Evolutionary conservation across 2,113 vertebrate genomes (phyloP).

Genomic region (Pantherophis guttatus): DNA sequence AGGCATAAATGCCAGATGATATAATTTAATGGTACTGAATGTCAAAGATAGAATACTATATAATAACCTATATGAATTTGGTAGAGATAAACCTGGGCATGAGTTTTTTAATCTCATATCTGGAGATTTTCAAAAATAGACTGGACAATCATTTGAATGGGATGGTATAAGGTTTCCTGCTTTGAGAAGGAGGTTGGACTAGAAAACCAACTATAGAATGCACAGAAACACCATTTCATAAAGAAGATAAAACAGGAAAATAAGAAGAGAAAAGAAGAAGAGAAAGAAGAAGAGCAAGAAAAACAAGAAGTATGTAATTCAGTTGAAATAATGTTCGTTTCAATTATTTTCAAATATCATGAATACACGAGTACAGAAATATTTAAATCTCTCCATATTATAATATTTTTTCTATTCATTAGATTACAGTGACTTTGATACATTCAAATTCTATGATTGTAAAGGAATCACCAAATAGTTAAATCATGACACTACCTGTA

Average conservation of each 20-base stretch:
- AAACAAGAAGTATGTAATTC: neutral
- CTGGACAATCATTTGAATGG: neutral
- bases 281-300: neutral
- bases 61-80: neutral
- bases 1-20: neutral
- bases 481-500: too few relatives aligned
- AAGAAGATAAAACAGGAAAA: neutral
- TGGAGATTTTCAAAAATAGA: neutral
- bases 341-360: too few relatives aligned
- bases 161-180: neutral
- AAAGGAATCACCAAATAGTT: too few relatives aligned
- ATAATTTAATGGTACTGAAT: neutral
- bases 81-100: neutral
- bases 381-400: too few relatives aligned
- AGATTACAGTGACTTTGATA: too few relatives aligned
- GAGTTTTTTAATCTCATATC: neutral
- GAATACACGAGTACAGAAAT: too few relatives aligned
- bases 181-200: neutral
- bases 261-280: neutral
- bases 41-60: neutral
- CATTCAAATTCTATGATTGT: too few relatives aligned
- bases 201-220: neutral
- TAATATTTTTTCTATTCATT: too few relatives aligned
- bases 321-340: too few relatives aligned
- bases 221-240: neutral